Conservation (phyloP, 2,113 vertebrate genomes). For the Nanorana parkeri region DNA sequence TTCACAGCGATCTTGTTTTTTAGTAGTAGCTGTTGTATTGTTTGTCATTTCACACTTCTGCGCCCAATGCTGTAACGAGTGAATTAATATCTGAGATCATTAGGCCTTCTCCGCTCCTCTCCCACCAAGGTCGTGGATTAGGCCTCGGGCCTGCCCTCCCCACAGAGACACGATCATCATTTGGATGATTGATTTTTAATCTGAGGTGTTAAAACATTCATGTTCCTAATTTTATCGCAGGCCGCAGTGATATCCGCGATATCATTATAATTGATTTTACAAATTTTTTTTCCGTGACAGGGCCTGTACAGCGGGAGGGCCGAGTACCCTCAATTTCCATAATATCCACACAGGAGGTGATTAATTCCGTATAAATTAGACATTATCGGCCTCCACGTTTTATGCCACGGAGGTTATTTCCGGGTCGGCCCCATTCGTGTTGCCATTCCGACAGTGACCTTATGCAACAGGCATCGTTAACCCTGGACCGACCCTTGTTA, state of each 20-base stretch:
- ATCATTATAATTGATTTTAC: slow-evolving; percentile 31
- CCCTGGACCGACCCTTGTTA: background rate
- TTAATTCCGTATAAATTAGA: slow-evolving; percentile 29
- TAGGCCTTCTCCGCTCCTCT: background rate
- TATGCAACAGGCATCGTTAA: background rate
- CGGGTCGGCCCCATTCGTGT: background rate
- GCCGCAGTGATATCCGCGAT: background rate
- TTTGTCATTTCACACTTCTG: background rate
- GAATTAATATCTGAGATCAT: background rate
- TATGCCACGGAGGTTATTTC: background rate
- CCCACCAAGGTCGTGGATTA: slow-evolving; percentile 5
- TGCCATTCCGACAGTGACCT: background rate
- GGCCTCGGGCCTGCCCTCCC: background rate
- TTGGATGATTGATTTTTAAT: slow-evolving; percentile 46
- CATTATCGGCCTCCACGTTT: background rate
- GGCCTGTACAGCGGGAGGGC: background rate
- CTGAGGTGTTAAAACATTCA: slow-evolving; percentile 35
- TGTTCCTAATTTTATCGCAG: slow-evolving; percentile 14
- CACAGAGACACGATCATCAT: background rate
- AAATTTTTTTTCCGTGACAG: background rate
- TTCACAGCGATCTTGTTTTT: too few relatives aligned
- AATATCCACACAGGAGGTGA: slow-evolving; percentile 3
- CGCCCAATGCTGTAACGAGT: background rate
- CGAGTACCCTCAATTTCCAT: background rate
- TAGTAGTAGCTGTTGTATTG: too few relatives aligned